Evolutionary conservation across 2,113 vertebrate species (phyloP).

Genomic region (Atrichornis clamosus): DNA sequence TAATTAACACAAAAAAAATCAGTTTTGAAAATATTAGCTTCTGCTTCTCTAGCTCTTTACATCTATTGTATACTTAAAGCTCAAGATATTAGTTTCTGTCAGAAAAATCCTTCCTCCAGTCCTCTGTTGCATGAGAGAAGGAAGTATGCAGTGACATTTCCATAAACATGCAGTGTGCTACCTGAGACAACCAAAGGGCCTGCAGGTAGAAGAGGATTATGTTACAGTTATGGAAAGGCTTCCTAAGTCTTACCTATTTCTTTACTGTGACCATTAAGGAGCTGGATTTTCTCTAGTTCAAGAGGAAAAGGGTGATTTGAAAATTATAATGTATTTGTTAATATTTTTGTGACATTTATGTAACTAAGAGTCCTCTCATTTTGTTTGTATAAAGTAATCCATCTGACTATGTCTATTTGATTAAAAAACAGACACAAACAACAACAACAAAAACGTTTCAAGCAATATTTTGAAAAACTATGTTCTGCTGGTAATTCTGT

Average conservation of each 20-base stretch:
- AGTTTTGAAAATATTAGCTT: not conserved
- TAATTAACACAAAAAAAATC: not conserved
- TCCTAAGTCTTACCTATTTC: not conserved
- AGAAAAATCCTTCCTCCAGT: not conserved
- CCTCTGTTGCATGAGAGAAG: not conserved
- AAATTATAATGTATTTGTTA: not conserved
- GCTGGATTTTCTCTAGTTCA: not conserved
- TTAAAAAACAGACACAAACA: not conserved
- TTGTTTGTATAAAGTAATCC: not conserved
- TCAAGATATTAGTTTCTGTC: not conserved
- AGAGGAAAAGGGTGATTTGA: not conserved
- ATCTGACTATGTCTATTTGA: not conserved
- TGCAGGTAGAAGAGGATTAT: not conserved
- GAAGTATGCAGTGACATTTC: not conserved
- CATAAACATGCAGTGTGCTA: not conserved
- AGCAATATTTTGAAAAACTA: not conserved
- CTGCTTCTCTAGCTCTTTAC: not conserved
- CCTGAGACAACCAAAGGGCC: not conserved
- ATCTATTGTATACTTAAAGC: not conserved
- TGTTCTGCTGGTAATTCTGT: not conserved
- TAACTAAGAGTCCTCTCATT: not conserved
- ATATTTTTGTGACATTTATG: not conserved
- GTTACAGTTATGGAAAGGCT: not conserved
- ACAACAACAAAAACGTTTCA: not conserved
- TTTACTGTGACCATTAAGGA: not conserved